Conservation (phyloP, 2,113 vertebrate genomes). For the Prunella himalayana region DNA sequence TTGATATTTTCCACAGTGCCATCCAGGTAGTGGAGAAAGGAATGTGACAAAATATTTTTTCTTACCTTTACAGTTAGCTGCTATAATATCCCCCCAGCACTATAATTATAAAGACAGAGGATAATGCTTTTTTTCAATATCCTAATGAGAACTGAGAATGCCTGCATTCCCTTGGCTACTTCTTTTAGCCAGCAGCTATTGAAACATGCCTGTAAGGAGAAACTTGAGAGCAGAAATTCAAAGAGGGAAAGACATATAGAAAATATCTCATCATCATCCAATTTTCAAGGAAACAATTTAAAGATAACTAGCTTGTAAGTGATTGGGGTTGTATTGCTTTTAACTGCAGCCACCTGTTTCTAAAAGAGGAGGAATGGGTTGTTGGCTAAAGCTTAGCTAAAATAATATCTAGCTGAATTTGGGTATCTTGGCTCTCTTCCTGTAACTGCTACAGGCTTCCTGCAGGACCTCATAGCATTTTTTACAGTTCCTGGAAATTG, state of each 20-base stretch:
- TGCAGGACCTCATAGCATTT: background rate
- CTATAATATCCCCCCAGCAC: background rate
- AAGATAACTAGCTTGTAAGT: constrained; percentile 48
- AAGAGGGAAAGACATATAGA: background rate
- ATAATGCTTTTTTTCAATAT: background rate
- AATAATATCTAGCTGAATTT: background rate
- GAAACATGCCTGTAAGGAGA: background rate
- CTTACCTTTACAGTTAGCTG: background rate
- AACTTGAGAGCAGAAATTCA: background rate
- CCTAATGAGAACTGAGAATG: background rate
- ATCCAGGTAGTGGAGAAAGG: background rate
- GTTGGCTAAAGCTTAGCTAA: background rate
- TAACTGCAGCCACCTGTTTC: constrained; percentile 34
- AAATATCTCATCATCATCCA: background rate
- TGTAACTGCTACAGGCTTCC: background rate
- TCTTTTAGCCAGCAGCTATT: constrained; percentile 14
- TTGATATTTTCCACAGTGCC: background rate
- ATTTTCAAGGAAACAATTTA: constrained; percentile 16
- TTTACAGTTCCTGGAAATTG: background rate
- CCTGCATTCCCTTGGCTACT: background rate
- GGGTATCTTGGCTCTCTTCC: background rate
- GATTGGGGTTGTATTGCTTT: constrained; percentile 18
- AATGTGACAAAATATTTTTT: background rate
- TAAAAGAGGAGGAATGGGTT: background rate
- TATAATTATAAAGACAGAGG: background rate